These are phyloP conservation scores for Pterocles gutturalis DNA, from an alignment of 2,113 vertebrate genomes.

Conservation along the genomic window DNA sequence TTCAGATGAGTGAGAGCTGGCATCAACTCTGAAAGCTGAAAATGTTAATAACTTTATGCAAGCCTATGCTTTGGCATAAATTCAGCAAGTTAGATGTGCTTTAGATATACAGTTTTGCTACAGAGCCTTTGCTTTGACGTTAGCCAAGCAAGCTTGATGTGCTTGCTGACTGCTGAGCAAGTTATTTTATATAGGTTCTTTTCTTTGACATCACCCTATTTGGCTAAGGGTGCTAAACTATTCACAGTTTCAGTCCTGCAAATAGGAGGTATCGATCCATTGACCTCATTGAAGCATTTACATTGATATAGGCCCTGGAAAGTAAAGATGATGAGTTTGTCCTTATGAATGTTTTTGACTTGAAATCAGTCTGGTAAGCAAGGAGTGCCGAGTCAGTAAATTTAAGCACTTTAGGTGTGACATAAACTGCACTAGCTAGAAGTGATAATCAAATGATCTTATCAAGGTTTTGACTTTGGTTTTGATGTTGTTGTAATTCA, in stretches of 20 bases:
- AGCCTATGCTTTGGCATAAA: neutral
- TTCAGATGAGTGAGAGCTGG: neutral
- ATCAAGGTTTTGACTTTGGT: neutral
- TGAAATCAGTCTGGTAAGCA: neutral
- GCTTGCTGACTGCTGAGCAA: neutral
- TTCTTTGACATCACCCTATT: neutral
- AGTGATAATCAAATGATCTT: neutral
- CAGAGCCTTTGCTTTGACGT: neutral
- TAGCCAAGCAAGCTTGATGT: neutral
- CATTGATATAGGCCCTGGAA: neutral
- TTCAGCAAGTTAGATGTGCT: neutral
- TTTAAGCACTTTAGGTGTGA: neutral
- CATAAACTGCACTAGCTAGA: neutral
- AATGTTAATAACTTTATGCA: neutral
- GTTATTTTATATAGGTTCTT: neutral
- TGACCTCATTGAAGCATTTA: neutral
- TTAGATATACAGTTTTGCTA: neutral
- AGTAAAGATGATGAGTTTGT: neutral
- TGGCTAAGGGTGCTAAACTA: neutral
- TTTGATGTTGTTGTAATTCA: neutral
- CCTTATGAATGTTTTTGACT: neutral
- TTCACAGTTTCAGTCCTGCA: neutral
- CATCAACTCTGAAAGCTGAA: neutral
- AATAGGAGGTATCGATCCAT: neutral
- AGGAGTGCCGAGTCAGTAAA: neutral